Evolutionary conservation across 2,113 vertebrate species (phyloP), one percentile per base, ranked within the genome.

Genomic region (Panurus biarmicus): DNA sequence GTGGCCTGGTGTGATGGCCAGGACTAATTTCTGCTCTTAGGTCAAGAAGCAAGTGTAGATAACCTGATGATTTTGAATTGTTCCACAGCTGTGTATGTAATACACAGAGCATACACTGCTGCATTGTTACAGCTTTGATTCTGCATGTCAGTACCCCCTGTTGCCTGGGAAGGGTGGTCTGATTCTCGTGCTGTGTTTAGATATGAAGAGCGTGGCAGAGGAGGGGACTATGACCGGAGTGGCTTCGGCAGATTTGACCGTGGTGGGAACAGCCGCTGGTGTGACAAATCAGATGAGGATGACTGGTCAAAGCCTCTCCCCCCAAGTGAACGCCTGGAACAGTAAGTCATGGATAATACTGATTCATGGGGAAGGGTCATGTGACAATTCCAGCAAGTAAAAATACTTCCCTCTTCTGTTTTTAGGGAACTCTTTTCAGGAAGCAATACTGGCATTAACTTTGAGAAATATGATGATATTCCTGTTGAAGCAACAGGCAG

Each of bases 381-480:
- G 84, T 45, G 67, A 6, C 50, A 48, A 3, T n/a, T 35, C 57
- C 40, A 57, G 28, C 7, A 80, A 70, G 1, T n/a, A 24, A 96
- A 89, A 81, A 67, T 35, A 26, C 35, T 36, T 62, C 1, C 62
- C 4, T 36, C 6, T 40, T 81, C 58, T 89, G 12, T 50, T 93
- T 96, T 50, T 48, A 99, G 99, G 76, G 99, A 99, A 92, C 98
- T 99, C 18, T 99, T 99, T 93, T 97, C 99, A 94, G 98, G 97
- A 96, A 98, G 99, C 96, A 99, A 99, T 97, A 99, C 99, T 36
- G 99, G 99, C 91, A 99, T 99, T 97, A 99, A 99, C 89, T 99
- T 99, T 97, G 99, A 99, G 97, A 99, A 99, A 80, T 99, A 99
- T 1, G 99, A 99, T 91, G 99, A 99, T 97, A 99, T 99, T 98